A percentile compares a stretch with the other conserved stretches of the same genome.
Conservation (phyloP, 1,140 invertebrate species). For the Pseudomyrmex gracilis region DNA sequence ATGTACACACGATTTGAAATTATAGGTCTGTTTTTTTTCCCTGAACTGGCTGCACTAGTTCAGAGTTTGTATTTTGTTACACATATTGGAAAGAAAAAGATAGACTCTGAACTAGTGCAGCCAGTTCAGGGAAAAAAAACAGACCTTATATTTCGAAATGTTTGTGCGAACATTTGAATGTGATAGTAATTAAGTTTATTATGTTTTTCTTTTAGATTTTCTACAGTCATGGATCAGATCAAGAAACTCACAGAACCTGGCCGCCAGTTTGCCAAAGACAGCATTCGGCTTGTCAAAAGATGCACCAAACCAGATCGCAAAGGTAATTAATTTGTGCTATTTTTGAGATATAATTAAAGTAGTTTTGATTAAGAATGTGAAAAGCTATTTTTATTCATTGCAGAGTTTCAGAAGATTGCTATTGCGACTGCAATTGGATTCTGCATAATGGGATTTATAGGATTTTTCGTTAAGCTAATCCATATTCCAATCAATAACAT, state of each 20-base stretch:
- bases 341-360: background rate
- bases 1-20: too few relatives aligned
- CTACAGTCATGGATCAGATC: slow-evolving; percentile 96
- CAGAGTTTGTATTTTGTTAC: too few relatives aligned
- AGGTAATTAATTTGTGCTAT: slow-evolving; percentile 88
- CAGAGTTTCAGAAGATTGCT: slow-evolving; percentile 99
- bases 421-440: slow-evolving; percentile 99
- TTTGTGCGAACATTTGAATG: background rate
- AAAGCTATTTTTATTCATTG: slow-evolving; percentile 77
- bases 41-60: too few relatives aligned
- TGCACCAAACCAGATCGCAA: slow-evolving; percentile 99
- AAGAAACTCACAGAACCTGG: slow-evolving; percentile 97
- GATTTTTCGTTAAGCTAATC: slow-evolving; percentile 99
- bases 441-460: slow-evolving; percentile 99
- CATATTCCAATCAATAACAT: slow-evolving; percentile 99
- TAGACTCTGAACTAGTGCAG: too few relatives aligned
- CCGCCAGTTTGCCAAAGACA: slow-evolving; percentile 98
- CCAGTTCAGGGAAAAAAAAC: too few relatives aligned
- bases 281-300: slow-evolving; percentile 98
- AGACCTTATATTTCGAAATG: too few relatives aligned
- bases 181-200: background rate
- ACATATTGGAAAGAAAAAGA: too few relatives aligned
- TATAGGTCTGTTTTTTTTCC: too few relatives aligned
- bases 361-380: background rate
- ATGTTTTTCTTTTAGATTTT: slow-evolving; percentile 37